phyloP scores from a whole-genome alignment of 2,797 vertebrate genomes.

The Fistularia tabacaria region DNA sequence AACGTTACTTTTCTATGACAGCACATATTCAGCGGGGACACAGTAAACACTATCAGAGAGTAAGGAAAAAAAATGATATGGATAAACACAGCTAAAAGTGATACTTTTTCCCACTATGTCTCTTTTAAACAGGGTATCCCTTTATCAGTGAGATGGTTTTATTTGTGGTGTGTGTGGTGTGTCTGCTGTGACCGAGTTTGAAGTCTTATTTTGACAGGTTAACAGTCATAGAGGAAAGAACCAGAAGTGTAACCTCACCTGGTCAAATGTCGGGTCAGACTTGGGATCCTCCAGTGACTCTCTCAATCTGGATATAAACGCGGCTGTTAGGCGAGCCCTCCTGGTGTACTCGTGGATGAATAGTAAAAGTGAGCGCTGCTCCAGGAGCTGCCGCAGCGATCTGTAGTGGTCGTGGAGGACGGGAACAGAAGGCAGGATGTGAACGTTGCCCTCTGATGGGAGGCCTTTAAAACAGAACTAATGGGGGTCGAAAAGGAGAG shows the following conservation, averaged over 20 bases:
- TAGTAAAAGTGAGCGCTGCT: constrained; percentile 68
- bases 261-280: not conserved
- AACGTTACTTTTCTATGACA: too few species aligned
- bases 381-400: constrained; percentile 61
- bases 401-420: constrained; percentile 51
- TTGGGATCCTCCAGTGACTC: constrained; percentile 47
- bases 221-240: not conserved
- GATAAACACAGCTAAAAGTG: too few species aligned
- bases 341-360: constrained; percentile 66
- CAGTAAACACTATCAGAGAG: too few species aligned
- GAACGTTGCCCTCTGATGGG: constrained; percentile 36
- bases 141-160: too few species aligned
- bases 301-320: constrained; percentile 51
- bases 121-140: too few species aligned
- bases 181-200: too few species aligned
- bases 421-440: constrained; percentile 39
- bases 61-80: too few species aligned
- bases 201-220: not conserved
- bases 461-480: constrained; percentile 39
- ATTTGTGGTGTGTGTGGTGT: too few species aligned
- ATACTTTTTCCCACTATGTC: too few species aligned
- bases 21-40: too few species aligned
- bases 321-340: constrained; percentile 38
- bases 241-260: constrained; percentile 5
- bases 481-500: not conserved